Evolutionary conservation across 2,797 vertebrate species (phyloP).

Genomic region (Paratrypauchen microcephalus): DNA sequence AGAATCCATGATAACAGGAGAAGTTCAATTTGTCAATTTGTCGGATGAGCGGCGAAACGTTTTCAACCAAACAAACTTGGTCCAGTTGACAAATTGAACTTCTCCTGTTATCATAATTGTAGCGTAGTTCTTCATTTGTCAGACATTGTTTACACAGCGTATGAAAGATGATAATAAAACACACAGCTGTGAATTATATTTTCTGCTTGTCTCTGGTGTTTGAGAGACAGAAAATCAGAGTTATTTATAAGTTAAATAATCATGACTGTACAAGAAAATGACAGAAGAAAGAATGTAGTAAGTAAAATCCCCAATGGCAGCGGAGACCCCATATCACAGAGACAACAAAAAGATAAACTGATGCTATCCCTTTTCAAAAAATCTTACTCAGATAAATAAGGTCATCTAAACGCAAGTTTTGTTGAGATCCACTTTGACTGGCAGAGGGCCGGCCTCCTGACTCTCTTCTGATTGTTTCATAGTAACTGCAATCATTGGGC

Average conservation of each 20-base stretch:
- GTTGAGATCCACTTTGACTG: slow-evolving; percentile 92
- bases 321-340: slow-evolving; percentile 60
- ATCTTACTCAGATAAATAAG: slow-evolving; percentile 26
- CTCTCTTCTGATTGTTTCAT: slow-evolving; percentile 76
- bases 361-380: slow-evolving; percentile 34
- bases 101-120: too few species aligned
- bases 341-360: slow-evolving; percentile 39
- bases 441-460: slow-evolving; percentile 85
- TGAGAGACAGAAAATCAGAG: slow-evolving; percentile 8
- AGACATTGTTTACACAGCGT: slow-evolving; percentile 39
- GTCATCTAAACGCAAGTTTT: slow-evolving; percentile 85
- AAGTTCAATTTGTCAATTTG: too few species aligned
- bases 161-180: slow-evolving; percentile 32
- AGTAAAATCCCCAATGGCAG: slow-evolving; percentile 31
- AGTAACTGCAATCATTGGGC: slow-evolving; percentile 79
- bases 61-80: too few species aligned
- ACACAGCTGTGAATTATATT: slow-evolving; percentile 35
- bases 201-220: slow-evolving; percentile 23
- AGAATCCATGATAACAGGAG: too few species aligned
- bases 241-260: slow-evolving; percentile 29
- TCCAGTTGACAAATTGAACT: too few species aligned
- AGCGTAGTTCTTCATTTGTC: slow-evolving; percentile 34
- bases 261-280: slow-evolving; percentile 41
- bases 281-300: slow-evolving; percentile 12
- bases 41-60: too few species aligned